These are phyloP conservation scores for Aricia artaxerxes DNA, from an alignment of 2,888 invertebrate species.

Conservation along the genomic window DNA sequence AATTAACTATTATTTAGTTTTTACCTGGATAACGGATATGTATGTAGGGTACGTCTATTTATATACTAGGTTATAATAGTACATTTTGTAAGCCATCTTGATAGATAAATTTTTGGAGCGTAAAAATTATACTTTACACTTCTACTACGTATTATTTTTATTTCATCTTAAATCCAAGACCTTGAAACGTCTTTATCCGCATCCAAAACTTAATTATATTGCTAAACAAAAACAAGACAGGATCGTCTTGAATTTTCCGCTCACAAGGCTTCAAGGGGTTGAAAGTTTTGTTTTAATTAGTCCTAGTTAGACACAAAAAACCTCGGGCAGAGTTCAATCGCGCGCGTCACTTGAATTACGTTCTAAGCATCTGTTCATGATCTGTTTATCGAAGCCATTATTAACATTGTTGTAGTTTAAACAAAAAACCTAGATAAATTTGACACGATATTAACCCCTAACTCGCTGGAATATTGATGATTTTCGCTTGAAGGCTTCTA, in stretches of 20 bases:
- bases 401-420: conserved; percentile 46
- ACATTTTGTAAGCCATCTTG: neutral
- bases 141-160: neutral
- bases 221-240: neutral
- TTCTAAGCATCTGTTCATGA: conserved; percentile 42
- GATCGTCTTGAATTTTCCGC: neutral
- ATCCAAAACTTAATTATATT: neutral
- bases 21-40: conserved; percentile 43
- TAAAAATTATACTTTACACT: neutral
- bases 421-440: conserved; percentile 10
- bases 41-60: conserved; percentile 39
- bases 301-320: conserved; percentile 29
- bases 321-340: conserved; percentile 31
- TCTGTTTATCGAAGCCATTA: conserved; percentile 54
- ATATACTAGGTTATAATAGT: conserved; percentile 36
- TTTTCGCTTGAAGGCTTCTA: conserved; percentile 26
- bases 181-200: too few relatives aligned
- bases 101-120: neutral
- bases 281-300: conserved; percentile 17
- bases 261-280: neutral
- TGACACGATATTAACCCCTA: neutral
- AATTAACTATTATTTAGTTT: conserved; percentile 51
- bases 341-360: conserved; percentile 32
- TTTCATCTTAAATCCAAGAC: neutral
- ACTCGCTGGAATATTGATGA: neutral